Evolutionary conservation across 2,113 vertebrate genomes (phyloP), one percentile per base, ranked within the genome.

Genomic region (Corythoichthys haematopterus): DNA sequence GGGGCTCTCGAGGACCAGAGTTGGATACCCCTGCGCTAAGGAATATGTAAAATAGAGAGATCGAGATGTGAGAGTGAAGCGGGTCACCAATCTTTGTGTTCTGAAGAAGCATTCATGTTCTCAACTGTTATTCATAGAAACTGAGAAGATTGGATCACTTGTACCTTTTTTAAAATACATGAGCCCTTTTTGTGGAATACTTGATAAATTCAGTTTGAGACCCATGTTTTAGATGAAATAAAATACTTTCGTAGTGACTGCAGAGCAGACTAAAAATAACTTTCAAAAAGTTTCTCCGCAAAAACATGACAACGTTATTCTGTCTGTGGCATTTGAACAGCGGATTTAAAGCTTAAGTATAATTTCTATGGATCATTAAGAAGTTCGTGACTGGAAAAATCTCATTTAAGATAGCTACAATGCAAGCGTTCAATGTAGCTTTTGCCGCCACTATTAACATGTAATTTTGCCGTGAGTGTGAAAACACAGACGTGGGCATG

Each of bases 401-500:
- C 55, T 14, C 33, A 57, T 57, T 57, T 35, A 35, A 35, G 33
- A 14, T 28, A 13, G 0, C 12, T 12, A 36, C 33, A 35, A 13
- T 57, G 52, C 20, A 9, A 40, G 62, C 1, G 15, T 16, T n/a
- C 5, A 52, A 15, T n/a, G 4, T 38, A 64, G 60, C 38, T 38
- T 68, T 66, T 68, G 61, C 75, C 72, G 66, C 60, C 66, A 76
- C 68, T 65, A 48, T 71, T 71, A 66, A 63, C 71, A 71, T 66
- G 69, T 56, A 55, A 71, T 77, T 65, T 66, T 65, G 71, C 72
- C 46, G 4, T 73, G 75, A 60, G 66, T 76, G 79, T 72, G 74
- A 85, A 76, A 66, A 77, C 58, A 70, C 33, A 71, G 66, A 67
- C 71, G 71, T 75, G 73, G 64, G 68, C 84, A 80, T 64, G 62